Percentiles rank a stretch among this genome's conserved stretches.
These are phyloP conservation scores for Pampus argenteus DNA, from an alignment of 2,797 vertebrate species.

Conservation along the genomic window DNA sequence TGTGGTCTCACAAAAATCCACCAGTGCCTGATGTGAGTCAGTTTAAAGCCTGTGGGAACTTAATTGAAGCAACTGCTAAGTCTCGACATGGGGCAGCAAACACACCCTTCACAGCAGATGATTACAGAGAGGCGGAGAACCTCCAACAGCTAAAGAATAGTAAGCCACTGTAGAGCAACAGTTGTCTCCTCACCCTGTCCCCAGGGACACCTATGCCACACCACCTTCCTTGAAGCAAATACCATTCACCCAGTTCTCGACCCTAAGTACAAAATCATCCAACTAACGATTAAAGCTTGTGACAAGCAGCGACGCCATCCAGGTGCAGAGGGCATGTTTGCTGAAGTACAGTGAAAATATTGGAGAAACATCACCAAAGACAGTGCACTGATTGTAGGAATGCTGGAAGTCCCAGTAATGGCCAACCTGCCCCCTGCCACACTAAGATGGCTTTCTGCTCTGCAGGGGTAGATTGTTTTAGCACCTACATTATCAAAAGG, in stretches of 20 bases:
- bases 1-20: too few relatives aligned
- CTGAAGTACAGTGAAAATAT: conserved; percentile 12
- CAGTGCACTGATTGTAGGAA: neutral
- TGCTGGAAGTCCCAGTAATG: neutral
- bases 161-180: neutral
- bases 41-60: too few relatives aligned
- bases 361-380: neutral
- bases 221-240: neutral
- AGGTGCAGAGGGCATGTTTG: conserved; percentile 25
- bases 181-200: conserved; percentile 1
- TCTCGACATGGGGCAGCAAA: too few relatives aligned
- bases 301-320: conserved; percentile 7
- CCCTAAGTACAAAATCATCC: conserved; percentile 27
- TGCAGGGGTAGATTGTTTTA: conserved; percentile 14
- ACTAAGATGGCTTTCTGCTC: conserved; percentile 13
- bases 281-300: conserved; percentile 25
- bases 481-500: conserved; percentile 8
- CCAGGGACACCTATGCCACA: neutral
- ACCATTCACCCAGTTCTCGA: conserved; percentile 23
- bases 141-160: neutral
- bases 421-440: conserved; percentile 21
- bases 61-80: too few relatives aligned
- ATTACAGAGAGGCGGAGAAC: neutral
- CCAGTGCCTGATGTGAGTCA: too few relatives aligned
- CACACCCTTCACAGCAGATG: too few relatives aligned